These are phyloP conservation scores for Doris montereyensis DNA, from an alignment of 2,888 invertebrate genomes.

Conservation along the genomic window DNA sequence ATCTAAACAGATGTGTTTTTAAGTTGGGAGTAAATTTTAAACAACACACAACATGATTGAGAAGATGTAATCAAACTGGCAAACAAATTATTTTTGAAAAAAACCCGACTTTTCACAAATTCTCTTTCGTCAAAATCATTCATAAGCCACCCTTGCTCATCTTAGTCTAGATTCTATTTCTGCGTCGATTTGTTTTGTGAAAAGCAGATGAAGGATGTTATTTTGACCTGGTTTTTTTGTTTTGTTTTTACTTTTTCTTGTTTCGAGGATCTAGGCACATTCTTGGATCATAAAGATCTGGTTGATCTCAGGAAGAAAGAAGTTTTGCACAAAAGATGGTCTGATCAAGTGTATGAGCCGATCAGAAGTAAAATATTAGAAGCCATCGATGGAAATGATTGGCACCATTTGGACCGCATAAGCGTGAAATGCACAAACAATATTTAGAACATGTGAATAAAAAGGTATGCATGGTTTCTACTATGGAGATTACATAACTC, in stretches of 20 bases:
- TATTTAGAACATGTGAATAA: slow-evolving; percentile 70
- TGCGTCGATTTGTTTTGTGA: not conserved
- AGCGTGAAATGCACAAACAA: slow-evolving; percentile 66
- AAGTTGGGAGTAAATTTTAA: too few relatives aligned
- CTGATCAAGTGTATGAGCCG: slow-evolving; percentile 68
- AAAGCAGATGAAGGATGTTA: not conserved
- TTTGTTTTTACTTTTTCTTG: not conserved
- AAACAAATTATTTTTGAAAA: not conserved
- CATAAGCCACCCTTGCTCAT: not conserved
- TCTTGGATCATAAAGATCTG: slow-evolving; percentile 54
- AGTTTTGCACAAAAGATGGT: slow-evolving; percentile 70
- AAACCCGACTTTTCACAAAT: not conserved
- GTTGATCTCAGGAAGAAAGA: slow-evolving; percentile 66
- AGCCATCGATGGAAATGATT: slow-evolving; percentile 62
- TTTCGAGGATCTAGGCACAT: slow-evolving; percentile 58
- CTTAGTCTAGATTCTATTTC: not conserved
- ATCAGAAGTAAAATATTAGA: slow-evolving; percentile 63
- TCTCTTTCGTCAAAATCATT: not conserved
- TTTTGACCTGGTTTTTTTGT: too few relatives aligned
- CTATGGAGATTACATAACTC: too few relatives aligned
- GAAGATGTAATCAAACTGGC: too few relatives aligned
- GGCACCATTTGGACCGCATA: slow-evolving; percentile 62
- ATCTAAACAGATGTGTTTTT: too few relatives aligned
- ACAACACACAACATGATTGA: too few relatives aligned
- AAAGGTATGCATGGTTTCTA: too few relatives aligned